Percentiles rank a stretch among this genome's conserved stretches.
phyloP scores from a whole-genome alignment of 1,140 invertebrate genomes.

The Micrasema minimum region DNA sequence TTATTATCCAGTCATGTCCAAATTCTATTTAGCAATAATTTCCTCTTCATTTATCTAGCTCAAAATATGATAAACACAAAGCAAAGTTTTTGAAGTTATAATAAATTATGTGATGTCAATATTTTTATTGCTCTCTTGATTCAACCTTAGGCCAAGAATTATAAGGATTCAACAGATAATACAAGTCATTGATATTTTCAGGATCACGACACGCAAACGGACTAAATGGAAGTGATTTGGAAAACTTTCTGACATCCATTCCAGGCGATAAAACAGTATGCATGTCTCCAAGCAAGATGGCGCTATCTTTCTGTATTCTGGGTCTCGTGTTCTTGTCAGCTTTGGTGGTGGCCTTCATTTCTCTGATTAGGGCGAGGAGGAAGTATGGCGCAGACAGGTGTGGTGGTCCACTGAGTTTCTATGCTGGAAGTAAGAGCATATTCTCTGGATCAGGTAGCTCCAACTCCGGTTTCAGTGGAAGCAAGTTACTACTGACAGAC shows the following conservation, averaged over 20 bases:
- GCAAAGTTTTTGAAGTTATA: too few relatives aligned
- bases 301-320: conserved; percentile 74
- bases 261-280: conserved; percentile 75
- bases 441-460: conserved; percentile 66
- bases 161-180: too few relatives aligned
- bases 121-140: too few relatives aligned
- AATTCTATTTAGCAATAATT: too few relatives aligned
- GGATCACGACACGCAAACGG: conserved; percentile 45
- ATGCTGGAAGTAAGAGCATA: conserved; percentile 66
- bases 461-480: conserved; percentile 66
- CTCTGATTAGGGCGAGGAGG: conserved; percentile 70
- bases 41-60: too few relatives aligned
- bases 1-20: too few relatives aligned
- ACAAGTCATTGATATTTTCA: too few relatives aligned
- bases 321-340: conserved; percentile 75
- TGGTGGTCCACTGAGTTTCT: conserved; percentile 65
- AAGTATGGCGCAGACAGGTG: conserved; percentile 60
- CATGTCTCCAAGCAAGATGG: conserved; percentile 77
- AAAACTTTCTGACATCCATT: conserved; percentile 51
- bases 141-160: too few relatives aligned
- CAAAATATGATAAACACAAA: too few relatives aligned
- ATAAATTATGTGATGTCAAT: too few relatives aligned
- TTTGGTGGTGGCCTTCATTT: conserved; percentile 73
- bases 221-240: conserved; percentile 40
- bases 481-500: conserved; percentile 64